Evolutionary conservation across 2,113 vertebrate species (phyloP).

Genomic region (Amphiprion percula): DNA sequence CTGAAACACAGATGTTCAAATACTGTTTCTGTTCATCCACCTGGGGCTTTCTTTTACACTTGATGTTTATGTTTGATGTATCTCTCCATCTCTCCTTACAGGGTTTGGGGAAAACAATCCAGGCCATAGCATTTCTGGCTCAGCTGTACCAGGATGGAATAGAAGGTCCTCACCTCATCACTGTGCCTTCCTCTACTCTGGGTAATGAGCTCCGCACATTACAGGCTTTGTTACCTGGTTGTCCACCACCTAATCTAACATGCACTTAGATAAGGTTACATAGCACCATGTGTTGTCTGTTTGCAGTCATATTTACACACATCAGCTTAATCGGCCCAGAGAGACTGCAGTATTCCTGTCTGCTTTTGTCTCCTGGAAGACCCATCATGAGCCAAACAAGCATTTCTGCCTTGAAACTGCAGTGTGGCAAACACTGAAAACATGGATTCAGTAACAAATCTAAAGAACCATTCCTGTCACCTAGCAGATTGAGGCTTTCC

Average conservation of each 20-base stretch:
- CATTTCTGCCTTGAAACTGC: no score
- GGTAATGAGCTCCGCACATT: conserved; percentile 80
- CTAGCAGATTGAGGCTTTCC: no score
- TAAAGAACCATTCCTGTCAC: no score
- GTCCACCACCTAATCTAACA: neutral
- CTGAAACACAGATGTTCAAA: neutral
- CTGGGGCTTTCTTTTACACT: neutral
- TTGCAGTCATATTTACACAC: no score
- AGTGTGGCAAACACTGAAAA: no score
- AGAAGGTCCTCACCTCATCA: conserved; percentile 93
- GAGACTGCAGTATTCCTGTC: neutral
- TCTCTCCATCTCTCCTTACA: conserved; percentile 66
- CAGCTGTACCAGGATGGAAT: conserved; percentile 90
- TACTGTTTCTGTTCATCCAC: neutral
- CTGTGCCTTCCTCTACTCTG: conserved; percentile 94
- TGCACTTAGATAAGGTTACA: neutral
- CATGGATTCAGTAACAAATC: no score
- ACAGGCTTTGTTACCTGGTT: neutral
- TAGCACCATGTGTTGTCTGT: neutral
- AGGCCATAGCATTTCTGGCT: conserved; percentile 95
- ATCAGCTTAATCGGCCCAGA: no score
- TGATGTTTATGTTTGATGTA: neutral
- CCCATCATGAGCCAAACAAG: no score
- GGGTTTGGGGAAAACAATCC: conserved; percentile 98
- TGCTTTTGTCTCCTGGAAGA: neutral